These are phyloP conservation scores for Meloidogyne hapla DNA, from an alignment of 1,140 invertebrate species.

Conservation along the genomic window DNA sequence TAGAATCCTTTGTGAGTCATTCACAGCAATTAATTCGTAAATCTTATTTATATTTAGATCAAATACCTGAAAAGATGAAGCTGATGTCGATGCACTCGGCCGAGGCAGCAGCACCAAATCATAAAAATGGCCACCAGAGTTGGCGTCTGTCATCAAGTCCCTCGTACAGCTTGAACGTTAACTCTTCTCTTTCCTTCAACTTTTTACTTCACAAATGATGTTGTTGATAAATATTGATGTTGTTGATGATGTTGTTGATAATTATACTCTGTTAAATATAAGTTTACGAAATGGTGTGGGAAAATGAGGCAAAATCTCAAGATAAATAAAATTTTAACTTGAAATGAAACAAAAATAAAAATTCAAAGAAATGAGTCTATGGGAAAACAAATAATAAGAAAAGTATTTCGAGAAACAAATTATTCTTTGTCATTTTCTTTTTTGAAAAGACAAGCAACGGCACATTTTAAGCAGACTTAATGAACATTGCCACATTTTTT, in stretches of 20 bases:
- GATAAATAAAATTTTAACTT: not conserved
- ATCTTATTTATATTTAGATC: not conserved
- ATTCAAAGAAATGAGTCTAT: not conserved
- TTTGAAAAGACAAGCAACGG: not conserved
- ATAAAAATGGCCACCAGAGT: slow-evolving; percentile 28
- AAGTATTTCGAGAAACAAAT: not conserved
- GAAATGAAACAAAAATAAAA: not conserved
- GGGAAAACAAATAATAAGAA: not conserved
- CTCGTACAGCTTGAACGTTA: not conserved
- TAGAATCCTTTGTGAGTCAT: too few relatives aligned
- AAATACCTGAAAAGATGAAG: slow-evolving; percentile 53
- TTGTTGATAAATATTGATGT: too few relatives aligned
- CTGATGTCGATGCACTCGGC: slow-evolving; percentile 52
- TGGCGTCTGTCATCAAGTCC: not conserved
- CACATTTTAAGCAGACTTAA: not conserved
- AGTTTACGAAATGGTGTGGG: not conserved
- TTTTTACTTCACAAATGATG: too few relatives aligned
- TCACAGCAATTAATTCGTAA: slow-evolving; percentile 3
- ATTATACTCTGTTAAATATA: too few relatives aligned
- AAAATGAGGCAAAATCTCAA: not conserved
- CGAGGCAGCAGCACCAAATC: slow-evolving; percentile 50
- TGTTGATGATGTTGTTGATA: too few relatives aligned
- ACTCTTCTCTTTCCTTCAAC: not conserved
- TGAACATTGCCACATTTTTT: not conserved
- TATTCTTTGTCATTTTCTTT: not conserved